These are phyloP conservation scores for Noctilio leporinus DNA, from an alignment of 2,113 vertebrate species.

Conservation along the genomic window DNA sequence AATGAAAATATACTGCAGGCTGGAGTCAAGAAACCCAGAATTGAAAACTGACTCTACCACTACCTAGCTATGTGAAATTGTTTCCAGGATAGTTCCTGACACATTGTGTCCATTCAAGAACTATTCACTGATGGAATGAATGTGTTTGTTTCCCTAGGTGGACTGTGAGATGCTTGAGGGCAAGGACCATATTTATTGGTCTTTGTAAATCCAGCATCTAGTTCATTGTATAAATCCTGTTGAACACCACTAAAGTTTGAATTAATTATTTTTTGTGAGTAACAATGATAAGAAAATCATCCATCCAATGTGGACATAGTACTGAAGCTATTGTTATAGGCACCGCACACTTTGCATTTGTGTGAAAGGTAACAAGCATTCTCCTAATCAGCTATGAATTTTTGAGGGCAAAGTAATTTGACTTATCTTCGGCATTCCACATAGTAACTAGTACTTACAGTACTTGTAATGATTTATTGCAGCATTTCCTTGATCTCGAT, in stretches of 20 bases:
- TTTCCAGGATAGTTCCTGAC: neutral
- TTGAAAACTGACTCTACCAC: neutral
- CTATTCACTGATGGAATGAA: neutral
- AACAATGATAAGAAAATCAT: neutral
- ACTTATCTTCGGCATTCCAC: neutral
- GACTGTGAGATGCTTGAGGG: neutral
- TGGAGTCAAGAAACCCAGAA: neutral
- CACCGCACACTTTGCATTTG: neutral
- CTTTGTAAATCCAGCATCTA: neutral
- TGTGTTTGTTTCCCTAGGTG: neutral
- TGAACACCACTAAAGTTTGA: neutral
- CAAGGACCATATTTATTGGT: neutral
- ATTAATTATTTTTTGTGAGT: neutral
- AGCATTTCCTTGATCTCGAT: neutral
- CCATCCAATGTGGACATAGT: neutral
- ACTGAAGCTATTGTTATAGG: neutral
- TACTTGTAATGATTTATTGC: conserved; percentile 9
- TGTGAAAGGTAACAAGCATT: neutral
- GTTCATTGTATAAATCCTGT: neutral
- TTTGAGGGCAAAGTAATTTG: neutral
- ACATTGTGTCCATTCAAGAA: neutral
- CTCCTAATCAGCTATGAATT: neutral
- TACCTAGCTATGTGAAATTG: neutral
- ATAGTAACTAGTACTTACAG: neutral
- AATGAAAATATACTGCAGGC: neutral